phyloP scores from a whole-genome alignment of 2,113 vertebrate genomes.

The Cygnus atratus region DNA sequence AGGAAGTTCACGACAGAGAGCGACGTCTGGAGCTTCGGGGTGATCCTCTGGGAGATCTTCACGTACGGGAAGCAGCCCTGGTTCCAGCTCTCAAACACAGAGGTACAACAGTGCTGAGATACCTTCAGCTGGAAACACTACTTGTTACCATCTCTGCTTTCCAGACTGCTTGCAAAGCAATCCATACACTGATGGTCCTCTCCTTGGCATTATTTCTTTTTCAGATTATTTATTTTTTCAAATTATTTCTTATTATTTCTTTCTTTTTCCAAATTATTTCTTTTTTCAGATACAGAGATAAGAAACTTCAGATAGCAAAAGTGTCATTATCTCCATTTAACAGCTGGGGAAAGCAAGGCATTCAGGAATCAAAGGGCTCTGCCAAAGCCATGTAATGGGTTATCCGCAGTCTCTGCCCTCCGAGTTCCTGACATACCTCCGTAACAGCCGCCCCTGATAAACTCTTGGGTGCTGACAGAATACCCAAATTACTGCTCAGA shows the following conservation, averaged over 20 bases:
- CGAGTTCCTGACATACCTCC: not conserved
- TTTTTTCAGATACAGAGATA: not conserved
- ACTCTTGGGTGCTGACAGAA: not conserved
- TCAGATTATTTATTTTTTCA: no score
- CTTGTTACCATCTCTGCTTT: not conserved
- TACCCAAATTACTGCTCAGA: not conserved
- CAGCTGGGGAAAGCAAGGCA: not conserved
- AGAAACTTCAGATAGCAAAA: not conserved
- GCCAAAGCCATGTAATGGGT: not conserved
- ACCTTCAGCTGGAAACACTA: not conserved
- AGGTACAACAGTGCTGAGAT: constrained; percentile 77
- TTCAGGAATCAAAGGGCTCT: not conserved
- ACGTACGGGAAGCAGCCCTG: constrained; percentile 98
- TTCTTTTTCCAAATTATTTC: no score
- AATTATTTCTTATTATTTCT: no score
- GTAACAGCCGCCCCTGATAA: not conserved
- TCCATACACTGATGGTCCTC: accelerated
- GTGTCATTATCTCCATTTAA: not conserved
- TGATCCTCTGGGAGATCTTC: constrained; percentile 99
- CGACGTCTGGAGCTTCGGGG: constrained; percentile 97
- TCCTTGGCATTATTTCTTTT: not conserved
- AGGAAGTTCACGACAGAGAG: constrained; percentile 98
- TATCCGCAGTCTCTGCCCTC: not conserved
- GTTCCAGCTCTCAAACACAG: constrained; percentile 98
- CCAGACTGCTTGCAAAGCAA: not conserved